Conservation (phyloP, 2,888 invertebrate species). For the Ectobius pallidus region DNA sequence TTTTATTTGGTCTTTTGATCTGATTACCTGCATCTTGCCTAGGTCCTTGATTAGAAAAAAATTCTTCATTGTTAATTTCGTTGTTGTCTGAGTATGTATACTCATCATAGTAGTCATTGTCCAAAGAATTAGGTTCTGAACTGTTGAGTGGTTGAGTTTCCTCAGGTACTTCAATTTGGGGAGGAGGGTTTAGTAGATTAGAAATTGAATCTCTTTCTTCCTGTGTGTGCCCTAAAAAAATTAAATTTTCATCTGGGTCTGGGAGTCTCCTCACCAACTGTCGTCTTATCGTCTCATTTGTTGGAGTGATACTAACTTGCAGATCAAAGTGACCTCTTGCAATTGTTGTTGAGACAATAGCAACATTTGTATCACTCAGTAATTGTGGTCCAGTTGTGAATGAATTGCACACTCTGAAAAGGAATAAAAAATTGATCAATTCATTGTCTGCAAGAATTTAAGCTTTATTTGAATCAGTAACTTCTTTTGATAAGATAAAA, state of each 20-base stretch:
- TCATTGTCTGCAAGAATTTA: too few species aligned
- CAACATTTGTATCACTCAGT: constrained; percentile 13
- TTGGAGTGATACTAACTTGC: background rate
- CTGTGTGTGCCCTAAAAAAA: background rate
- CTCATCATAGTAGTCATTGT: background rate
- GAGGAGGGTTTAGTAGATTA: background rate
- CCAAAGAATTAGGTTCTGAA: too few species aligned
- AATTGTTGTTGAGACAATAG: constrained; percentile 3
- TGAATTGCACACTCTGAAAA: constrained; percentile 14
- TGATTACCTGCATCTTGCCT: too few species aligned
- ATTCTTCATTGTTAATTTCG: too few species aligned
- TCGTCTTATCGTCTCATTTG: background rate
- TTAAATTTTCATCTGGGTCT: background rate
- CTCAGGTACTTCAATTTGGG: background rate
- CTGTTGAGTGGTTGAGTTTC: background rate
- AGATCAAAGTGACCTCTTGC: constrained; percentile 17
- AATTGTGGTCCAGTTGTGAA: background rate
- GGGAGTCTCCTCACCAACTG: background rate
- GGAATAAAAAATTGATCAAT: too few species aligned
- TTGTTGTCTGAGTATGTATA: background rate
- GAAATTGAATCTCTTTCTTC: background rate
- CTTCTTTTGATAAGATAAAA: too few species aligned
- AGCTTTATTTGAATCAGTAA: too few species aligned
- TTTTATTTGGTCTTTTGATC: too few species aligned
- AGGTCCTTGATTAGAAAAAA: too few species aligned